A percentile compares a stretch with the other conserved stretches of the same genome.
Evolutionary conservation across 2,797 vertebrate genomes (phyloP).

Genomic region (Neomorphus geoffroyi): DNA sequence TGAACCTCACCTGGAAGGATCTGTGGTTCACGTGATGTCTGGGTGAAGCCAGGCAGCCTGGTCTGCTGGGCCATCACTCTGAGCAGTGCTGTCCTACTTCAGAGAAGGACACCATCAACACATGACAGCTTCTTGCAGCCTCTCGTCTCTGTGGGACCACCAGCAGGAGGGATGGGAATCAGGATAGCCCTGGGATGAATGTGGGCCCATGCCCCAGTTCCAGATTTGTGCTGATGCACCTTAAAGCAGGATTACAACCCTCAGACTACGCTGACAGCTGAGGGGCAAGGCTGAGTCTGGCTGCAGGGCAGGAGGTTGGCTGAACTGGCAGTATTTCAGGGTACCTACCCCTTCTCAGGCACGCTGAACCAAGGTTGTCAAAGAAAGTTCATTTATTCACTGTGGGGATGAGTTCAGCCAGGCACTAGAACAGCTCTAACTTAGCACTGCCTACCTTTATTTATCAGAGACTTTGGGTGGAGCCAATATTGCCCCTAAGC

Average conservation of each 20-base stretch:
- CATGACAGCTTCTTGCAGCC: accelerated
- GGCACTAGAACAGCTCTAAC: not conserved
- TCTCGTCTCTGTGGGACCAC: not conserved
- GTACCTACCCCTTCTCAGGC: not conserved
- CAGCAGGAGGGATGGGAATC: not conserved
- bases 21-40: not conserved
- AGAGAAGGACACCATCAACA: not conserved
- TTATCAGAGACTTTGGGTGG: not conserved
- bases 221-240: accelerated
- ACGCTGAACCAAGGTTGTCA: not conserved
- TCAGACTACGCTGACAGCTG: not conserved
- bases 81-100: not conserved
- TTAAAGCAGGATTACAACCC: not conserved
- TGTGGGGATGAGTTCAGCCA: not conserved
- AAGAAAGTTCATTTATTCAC: not conserved
- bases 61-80: not conserved
- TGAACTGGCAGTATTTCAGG: not conserved
- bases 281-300: not conserved
- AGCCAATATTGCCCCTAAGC: not conserved
- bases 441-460: not conserved
- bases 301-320: not conserved
- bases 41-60: not conserved
- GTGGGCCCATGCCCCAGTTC: not conserved
- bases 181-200: not conserved
- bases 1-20: not conserved